Conservation (phyloP, 2,888 invertebrate species). For the Augochlorella aurata region DNA sequence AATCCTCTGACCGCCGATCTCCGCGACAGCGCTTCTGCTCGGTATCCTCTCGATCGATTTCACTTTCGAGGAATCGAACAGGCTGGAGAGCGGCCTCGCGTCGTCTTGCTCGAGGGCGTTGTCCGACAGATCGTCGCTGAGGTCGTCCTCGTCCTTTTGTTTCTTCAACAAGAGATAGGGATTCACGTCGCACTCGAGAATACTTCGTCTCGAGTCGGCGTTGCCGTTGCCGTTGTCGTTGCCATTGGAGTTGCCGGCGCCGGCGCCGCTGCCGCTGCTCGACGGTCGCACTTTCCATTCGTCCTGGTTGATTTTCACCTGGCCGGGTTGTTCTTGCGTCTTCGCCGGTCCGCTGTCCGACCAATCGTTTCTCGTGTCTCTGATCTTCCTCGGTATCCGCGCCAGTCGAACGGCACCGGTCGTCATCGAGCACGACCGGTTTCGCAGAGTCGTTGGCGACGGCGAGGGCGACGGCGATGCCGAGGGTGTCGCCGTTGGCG, state of each 20-base stretch:
- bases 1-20: constrained; percentile 88
- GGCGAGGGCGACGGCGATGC: neutral
- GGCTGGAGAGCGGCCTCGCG: constrained; percentile 63
- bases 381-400: constrained; percentile 42
- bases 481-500: neutral
- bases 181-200: constrained; percentile 92
- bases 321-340: constrained; percentile 17
- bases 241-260: constrained; percentile 25
- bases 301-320: constrained; percentile 37
- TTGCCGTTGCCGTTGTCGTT: constrained; percentile 13
- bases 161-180: constrained; percentile 91
- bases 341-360: constrained; percentile 26
- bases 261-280: constrained; percentile 22
- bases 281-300: constrained; percentile 49
- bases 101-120: constrained; percentile 76
- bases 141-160: constrained; percentile 79
- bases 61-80: constrained; percentile 79
- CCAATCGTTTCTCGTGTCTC: constrained; percentile 54
- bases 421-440: neutral
- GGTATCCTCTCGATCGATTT: constrained; percentile 80
- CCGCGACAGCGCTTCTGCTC: constrained; percentile 79
- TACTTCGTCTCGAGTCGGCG: constrained; percentile 84
- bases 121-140: constrained; percentile 80
- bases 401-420: constrained; percentile 5
- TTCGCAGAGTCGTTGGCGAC: neutral